Conservation (phyloP, 2,888 invertebrate species). For the Phasia obesa region DNA sequence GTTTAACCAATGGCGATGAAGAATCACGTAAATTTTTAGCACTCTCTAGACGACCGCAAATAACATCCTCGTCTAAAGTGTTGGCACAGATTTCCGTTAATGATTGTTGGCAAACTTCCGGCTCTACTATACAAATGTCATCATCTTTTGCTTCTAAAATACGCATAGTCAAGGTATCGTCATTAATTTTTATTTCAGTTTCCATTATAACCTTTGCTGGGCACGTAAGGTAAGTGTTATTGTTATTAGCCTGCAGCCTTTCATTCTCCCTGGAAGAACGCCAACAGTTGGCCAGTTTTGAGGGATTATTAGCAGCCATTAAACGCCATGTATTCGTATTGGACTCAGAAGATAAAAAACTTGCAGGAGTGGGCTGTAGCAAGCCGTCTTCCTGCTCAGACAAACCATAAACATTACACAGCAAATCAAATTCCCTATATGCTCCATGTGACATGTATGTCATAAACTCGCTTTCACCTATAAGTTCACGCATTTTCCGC, state of each 20-base stretch:
- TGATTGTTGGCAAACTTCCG: constrained; percentile 72
- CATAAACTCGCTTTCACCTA: constrained; percentile 87
- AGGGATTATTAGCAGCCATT: constrained; percentile 55
- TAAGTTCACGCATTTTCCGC: constrained; percentile 87
- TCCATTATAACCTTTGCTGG: constrained; percentile 89
- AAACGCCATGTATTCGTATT: constrained; percentile 66
- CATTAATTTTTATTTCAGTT: constrained; percentile 91
- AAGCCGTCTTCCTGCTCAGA: constrained; percentile 66
- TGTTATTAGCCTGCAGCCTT: constrained; percentile 56
- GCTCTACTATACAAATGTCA: constrained; percentile 71
- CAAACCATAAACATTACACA: constrained; percentile 85
- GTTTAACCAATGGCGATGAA: constrained; percentile 84
- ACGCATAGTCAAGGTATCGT: constrained; percentile 92
- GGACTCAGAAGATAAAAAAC: constrained; percentile 55
- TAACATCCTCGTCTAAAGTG: constrained; percentile 74
- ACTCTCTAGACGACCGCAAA: constrained; percentile 81
- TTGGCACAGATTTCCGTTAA: constrained; percentile 72
- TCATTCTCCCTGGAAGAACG: constrained; percentile 74
- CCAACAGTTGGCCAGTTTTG: constrained; percentile 72
- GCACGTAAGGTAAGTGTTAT: constrained; percentile 76
- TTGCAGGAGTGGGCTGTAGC: constrained; percentile 51
- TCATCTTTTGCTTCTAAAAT: constrained; percentile 86
- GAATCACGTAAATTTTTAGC: constrained; percentile 62
- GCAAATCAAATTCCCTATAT: constrained; percentile 84
- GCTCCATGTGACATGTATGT: constrained; percentile 84